Base-by-base conservation (phyloP, 2,797 vertebrate species). In the Gobio occitaniae region DNA sequence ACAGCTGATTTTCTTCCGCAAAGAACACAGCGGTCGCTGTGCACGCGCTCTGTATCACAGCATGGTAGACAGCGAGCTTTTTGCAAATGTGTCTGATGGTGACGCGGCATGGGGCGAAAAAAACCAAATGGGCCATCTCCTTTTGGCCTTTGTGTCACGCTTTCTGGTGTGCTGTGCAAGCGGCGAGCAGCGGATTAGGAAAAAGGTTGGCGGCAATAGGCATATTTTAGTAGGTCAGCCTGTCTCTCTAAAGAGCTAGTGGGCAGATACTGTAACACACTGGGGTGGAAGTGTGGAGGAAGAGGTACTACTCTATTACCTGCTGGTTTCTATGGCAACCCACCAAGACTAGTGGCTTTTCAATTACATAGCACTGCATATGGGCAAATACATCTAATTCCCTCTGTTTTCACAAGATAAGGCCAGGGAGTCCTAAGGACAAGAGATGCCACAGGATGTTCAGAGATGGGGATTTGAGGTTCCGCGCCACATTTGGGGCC, bases 291-390 rank as follows among this genome's bases (percentile, higher is more conserved):
- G 87, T 85, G 86, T 90, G 63, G 92, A 91, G 91, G 80, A 91
- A 93, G 90, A 91, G 91, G 92, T 94, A 89, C 88, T 92, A 92
- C 92, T 91, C 91, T 92, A 92, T 94, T 93, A 94, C 94, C 93
- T 95, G 93, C 87, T 78, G 90, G 94, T 95, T 95, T 91, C 94
- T 68, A 94, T 93, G 93, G 93, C 66, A 93, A 95, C 94, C 68
- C 29, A 90, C 87, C 91, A 90, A 85, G 88, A 86, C 87, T 86
- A 84, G 91, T 89, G 88, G 91, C 88, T 92, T 90, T 92, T 91
- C 88, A 89, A 80, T 89, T 92, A 79, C 89, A 79, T 85, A 89
- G 90, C 91, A 89, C 90, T 91, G 90, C 84, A 90, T 87, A 93
- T 88, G 91, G 92, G 91, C 84, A 91, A 92, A 92, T 92, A 84